Percentiles rank a stretch among this genome's conserved stretches.
phyloP scores from a whole-genome alignment of 2,797 vertebrate genomes.

The Sebastes minor region DNA sequence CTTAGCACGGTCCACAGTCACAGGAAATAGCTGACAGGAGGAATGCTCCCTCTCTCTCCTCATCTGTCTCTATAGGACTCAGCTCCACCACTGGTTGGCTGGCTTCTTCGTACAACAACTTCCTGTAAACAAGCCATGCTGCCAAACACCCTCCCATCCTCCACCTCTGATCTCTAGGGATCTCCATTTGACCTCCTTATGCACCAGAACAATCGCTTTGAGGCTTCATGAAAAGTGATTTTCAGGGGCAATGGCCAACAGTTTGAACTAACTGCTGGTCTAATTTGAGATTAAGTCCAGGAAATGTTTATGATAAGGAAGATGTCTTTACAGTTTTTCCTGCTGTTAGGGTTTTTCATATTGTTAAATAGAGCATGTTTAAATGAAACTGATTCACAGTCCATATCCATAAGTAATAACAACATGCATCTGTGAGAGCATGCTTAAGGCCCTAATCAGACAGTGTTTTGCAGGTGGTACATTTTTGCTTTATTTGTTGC shows the following conservation, averaged over 20 bases:
- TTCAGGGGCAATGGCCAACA: slow-evolving; percentile 53
- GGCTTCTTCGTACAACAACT: slow-evolving; percentile 80
- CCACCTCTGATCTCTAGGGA: slow-evolving; percentile 72
- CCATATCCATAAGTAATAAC: background rate
- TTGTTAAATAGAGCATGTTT: slow-evolving; percentile 7
- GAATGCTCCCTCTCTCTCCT: slow-evolving; percentile 82
- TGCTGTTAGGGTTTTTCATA: background rate
- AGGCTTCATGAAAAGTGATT: slow-evolving; percentile 48
- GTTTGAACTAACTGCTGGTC: slow-evolving; percentile 51
- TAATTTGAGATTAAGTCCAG: slow-evolving; percentile 47
- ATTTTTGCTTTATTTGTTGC: accelerated
- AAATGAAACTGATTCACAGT: background rate
- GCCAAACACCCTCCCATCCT: slow-evolving; percentile 74
- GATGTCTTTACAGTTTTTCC: slow-evolving; percentile 9
- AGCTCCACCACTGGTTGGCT: slow-evolving; percentile 70
- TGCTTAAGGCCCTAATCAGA: background rate
- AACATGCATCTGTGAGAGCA: background rate
- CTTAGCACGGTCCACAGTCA: slow-evolving; percentile 56
- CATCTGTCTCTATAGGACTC: slow-evolving; percentile 77
- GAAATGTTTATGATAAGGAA: slow-evolving; percentile 38
- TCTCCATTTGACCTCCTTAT: slow-evolving; percentile 71
- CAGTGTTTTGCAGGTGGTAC: too few relatives aligned
- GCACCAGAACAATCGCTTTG: slow-evolving; percentile 64
- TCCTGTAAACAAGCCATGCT: slow-evolving; percentile 84
- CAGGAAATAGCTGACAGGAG: slow-evolving; percentile 87